Conservation (phyloP, 2,113 vertebrate species). For the Seriola rivoliana region DNA sequence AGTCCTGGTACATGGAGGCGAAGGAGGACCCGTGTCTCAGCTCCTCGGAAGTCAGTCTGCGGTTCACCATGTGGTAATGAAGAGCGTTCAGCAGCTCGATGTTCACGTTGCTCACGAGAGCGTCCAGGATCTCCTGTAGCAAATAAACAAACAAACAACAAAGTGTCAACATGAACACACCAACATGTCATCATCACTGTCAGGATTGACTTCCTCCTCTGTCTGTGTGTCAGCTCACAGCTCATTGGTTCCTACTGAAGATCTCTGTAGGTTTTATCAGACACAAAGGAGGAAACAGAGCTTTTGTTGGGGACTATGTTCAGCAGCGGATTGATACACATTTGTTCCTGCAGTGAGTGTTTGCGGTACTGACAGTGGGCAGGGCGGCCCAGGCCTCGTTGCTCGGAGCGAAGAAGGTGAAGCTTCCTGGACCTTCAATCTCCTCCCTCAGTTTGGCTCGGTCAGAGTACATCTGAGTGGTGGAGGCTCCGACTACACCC, state of each 20-base stretch:
- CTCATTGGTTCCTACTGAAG: no score
- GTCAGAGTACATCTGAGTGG: conserved; percentile 95
- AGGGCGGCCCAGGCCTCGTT: conserved; percentile 94
- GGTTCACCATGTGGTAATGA: conserved; percentile 97
- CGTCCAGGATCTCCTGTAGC: conserved; percentile 94
- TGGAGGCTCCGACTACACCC: conserved; percentile 91
- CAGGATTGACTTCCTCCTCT: no score
- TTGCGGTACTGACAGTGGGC: conserved; percentile 86
- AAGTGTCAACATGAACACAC: no score
- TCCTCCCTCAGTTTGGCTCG: conserved; percentile 91
- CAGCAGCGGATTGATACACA: no score
- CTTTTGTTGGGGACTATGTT: no score
- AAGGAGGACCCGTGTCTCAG: conserved; percentile 90
- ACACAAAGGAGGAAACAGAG: no score
- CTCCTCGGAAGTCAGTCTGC: conserved; percentile 92
- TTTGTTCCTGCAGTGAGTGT: background rate
- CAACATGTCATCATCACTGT: background rate
- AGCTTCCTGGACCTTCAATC: conserved; percentile 95
- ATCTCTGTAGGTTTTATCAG: no score
- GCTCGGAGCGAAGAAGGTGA: conserved; percentile 97
- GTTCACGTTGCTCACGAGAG: conserved; percentile 97
- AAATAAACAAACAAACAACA: background rate
- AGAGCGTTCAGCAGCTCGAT: conserved; percentile 97
- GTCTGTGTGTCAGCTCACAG: no score
- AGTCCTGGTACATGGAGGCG: conserved; percentile 96